Evolutionary conservation across 1,140 invertebrate species (phyloP), one percentile per base, ranked within the genome.

Genomic region (Lordiphosa clarofinis): DNA sequence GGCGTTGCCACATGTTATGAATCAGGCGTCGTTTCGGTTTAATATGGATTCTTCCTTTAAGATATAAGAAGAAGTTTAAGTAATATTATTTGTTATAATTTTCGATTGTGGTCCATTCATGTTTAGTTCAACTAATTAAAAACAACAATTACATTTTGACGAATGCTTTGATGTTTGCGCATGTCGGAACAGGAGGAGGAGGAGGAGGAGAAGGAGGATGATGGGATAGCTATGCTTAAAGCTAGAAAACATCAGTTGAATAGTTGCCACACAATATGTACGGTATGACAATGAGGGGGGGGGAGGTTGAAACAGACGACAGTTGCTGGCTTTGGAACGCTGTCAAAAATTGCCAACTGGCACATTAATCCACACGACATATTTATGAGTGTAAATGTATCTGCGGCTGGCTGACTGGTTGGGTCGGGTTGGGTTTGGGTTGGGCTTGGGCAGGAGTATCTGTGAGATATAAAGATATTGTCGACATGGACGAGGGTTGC

Each of bases 351-450:
- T 71, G 79, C 78, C 78, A 84, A 84, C 78, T 76, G 78, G 78
- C 78, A 84, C 78, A 84, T 84, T 84, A 84, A 84, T 84, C 78
- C 78, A 66, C 73, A 73, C 78, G 78, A 84, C 78, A 84, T 84
- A 86, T 84, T 84, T 84, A 84, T 78, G 78, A 78, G 74, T 73
- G 78, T 76, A 62, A 72, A 60, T 72, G 59, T 81, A 54, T 53
- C 33, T 73, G 42, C 31, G 38, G 36, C 37, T 44, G 46, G 24
- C 24, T 28, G 24, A 28, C 24, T 15, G 13, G 39, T 10, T 12
- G 9, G 33, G 33, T 21, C 36, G 13, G 35, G 2, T n/a, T 21
- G 9, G 36, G 54, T 36, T 39, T 31, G 40, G 39, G 66, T 3
- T 4, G 24, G 21, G 42, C 12, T 9, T n/a, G n/a, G 13, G 42